A percentile compares a stretch with the other conserved stretches of the same genome.
Conservation (phyloP, 1,140 invertebrate genomes). For the Plutomurus gul region DNA sequence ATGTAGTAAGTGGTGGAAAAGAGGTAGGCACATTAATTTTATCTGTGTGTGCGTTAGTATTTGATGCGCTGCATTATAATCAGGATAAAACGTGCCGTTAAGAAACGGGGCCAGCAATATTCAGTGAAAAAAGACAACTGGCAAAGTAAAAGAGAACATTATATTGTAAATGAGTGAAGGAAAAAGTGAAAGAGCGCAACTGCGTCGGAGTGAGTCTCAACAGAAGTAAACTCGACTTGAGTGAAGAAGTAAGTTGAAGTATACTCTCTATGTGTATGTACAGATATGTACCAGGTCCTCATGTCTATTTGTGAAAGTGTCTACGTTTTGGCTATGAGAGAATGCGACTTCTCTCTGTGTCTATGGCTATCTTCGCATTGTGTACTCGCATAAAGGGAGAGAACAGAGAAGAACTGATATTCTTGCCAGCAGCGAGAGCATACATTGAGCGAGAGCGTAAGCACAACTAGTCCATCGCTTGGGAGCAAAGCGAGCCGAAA, state of each 20-base stretch:
- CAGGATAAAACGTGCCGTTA: background rate
- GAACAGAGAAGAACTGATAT: background rate
- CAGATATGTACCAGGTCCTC: background rate
- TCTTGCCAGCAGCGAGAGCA: background rate
- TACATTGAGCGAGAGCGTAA: background rate
- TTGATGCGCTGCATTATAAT: background rate
- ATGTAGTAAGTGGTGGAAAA: too few relatives aligned
- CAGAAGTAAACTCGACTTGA: too few relatives aligned
- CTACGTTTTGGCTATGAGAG: constrained; percentile 7
- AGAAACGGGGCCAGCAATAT: background rate
- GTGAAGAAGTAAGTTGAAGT: too few relatives aligned
- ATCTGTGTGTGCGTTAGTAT: background rate
- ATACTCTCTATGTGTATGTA: background rate
- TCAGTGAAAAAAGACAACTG: background rate
- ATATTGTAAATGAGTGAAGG: constrained; percentile 6
- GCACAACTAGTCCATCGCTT: background rate
- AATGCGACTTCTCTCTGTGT: background rate
- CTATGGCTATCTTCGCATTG: background rate
- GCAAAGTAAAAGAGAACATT: background rate
- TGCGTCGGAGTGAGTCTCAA: background rate
- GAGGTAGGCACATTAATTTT: background rate
- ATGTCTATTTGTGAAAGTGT: background rate
- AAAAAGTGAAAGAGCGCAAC: constrained; percentile 28
- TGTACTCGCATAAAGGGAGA: background rate
- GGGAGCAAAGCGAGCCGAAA: background rate